Base-by-base conservation (phyloP, 2,888 invertebrate genomes). In the Opisthograptis luteolata region DNA sequence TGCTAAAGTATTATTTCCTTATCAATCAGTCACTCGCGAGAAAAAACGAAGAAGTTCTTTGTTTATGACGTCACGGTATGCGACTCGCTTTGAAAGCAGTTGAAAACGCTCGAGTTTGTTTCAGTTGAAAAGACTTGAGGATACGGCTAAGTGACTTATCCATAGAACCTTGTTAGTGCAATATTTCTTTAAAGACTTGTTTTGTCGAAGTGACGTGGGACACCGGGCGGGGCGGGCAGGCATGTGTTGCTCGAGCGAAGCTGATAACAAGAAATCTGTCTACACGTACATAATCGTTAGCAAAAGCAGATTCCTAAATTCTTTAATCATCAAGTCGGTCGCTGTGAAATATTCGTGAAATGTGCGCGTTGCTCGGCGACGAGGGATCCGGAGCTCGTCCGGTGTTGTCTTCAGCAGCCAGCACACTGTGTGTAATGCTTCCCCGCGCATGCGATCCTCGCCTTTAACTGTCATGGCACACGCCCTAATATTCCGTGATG, bases 381-480 rank as follows among this genome's bases (percentile, higher is more conserved):
- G 79, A 84, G 84, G 85, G 85, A 86, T 79, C 81, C 82, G 81
- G 77, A 76, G 79, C 75, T 77, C 79, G 79, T 76, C 79, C 84
- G 81, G 76, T 79, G 84, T 80, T 84, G 87, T 89, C 87, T 88
- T 88, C 87, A 74, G 81, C 86, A 84, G 77, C 85, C 55, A 82
- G 66, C 73, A 70, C 68, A 68, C 68, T 63, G 71, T 79, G 84
- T 82, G 83, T 73, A 66, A 73, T 62, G 68, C 60, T 60, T 52
- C 41, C 28, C 19, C 13, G 30, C 35, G 47, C 76, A 79, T 52
- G 70, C 77, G 46, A 84, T 66, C 68, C 64, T 83, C 79, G 70
- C 66, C 78, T 66, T 72, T 86, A 79, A 45, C 6, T 0, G 1
- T 10, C 47, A 58, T 28, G 31, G 13, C 53, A 67, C 70, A 88